Evolutionary conservation across 2,797 vertebrate genomes (phyloP), one percentile per base, ranked within the genome.

Genomic region (Melanotaenia pygmaea): DNA sequence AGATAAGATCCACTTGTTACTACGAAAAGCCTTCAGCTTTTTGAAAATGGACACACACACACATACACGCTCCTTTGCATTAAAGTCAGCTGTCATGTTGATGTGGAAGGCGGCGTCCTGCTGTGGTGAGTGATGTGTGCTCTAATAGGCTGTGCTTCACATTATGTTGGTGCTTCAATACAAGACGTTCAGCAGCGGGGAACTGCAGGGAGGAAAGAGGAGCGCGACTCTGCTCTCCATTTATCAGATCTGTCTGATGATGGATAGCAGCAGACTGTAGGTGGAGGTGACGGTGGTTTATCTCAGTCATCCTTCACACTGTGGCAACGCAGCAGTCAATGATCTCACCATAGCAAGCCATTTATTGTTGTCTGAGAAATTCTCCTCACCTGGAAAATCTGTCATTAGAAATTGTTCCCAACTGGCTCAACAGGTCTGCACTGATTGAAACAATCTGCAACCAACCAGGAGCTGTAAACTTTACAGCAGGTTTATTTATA

Each of bases 211-310:
- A 83, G 76, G 67, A 72, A 67, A 74, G 82, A 83, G 72, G 72
- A 77, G 81, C 68, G 51, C 40, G 16, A 24, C 82, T 57, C 61
- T 4, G 68, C 80, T 85, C 84, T 71, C 70, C 84, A 84, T 90
- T 89, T 80, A 91, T 93, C 91, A 90, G 81, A 77, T 79, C 67
- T 88, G 88, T 89, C 80, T 70, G 82, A 68, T 86, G 86, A 91
- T 79, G 83, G 87, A 91, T 89, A 10, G 79, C 72, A n/a, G 76
- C 59, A 64, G 83, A 82, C 79, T 81, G 59, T 59, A 82, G 88
- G 88, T 89, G 84, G 80, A 85, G 84, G 86, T 79, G 86, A 77
- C 50, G 68, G 72, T 63, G 84, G 64, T 89, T 87, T 84, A 87
- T 91, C 85, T 90, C 83, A 64, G 83, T 73, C 86, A 85, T 79